Base-by-base conservation (phyloP, 64 coral and sea anemone species). In the Dendrophyllia cribrosa region DNA sequence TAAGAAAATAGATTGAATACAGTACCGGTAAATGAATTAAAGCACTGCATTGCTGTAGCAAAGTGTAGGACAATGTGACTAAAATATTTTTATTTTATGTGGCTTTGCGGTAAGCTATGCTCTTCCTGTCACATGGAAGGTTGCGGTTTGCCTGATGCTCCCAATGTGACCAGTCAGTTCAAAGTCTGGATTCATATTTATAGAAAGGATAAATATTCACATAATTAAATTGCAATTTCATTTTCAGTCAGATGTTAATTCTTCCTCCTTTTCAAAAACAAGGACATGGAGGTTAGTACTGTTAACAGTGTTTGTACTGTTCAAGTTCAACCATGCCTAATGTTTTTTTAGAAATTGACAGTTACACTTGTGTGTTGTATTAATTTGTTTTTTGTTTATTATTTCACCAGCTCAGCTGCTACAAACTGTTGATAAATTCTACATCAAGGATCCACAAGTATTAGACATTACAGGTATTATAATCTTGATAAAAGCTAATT, bases 221-320 rank as follows among this genome's bases (percentile, higher is more conserved):
- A n/a, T n/a, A n/a, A n/a, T n/a, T n/a, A n/a, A 17, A 9, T 17
- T 24, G 51, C 24, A 5, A 2, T 84, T 72, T 59, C 15, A 58
- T 93, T 91, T 91, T 34, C 70, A 99, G 97, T 79, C 97, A 99
- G 60, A 93, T 99, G 94, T 72, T 99, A 51, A 88, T 99, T 82
- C 87, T 99, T 89, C 97, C 97, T 89, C 97, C 97, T 22, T 96
- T 91, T 81, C 94, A 96, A 73, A 99, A 89, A 75, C 72, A 91
- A 85, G 97, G 97, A 12, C 97, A 96, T 99, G 97, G 97, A 93
- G 94, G 97, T 99, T 62, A 20, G 91, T 88, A 4, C 4, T 52
- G 13, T 74, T 7, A 66, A 6, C 7, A 11, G 67, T 14, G 51
- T 20, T 74, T 58, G 45, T 21, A 4, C 53, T 56, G 53, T 56